phyloP scores from a whole-genome alignment of 2,888 invertebrate genomes.

The Erebia epiphron region DNA sequence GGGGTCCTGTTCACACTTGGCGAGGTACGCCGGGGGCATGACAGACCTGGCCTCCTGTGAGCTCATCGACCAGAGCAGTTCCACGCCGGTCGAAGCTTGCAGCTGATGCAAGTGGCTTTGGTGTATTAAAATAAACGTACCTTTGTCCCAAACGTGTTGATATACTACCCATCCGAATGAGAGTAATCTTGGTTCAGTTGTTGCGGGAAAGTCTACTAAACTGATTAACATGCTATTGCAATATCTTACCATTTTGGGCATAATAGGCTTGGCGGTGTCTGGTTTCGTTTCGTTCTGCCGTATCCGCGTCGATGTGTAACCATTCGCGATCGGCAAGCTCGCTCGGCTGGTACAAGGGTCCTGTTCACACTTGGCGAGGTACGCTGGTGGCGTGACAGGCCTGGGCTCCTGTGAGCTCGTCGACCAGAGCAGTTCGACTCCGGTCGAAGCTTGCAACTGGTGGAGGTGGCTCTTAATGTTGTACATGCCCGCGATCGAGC shows the following conservation, averaged over 20 bases:
- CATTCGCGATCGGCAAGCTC: slow-evolving; percentile 23
- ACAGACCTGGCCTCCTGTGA: slow-evolving; percentile 53
- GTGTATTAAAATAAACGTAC: too few relatives aligned
- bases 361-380: slow-evolving; percentile 49
- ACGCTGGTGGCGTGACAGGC: slow-evolving; percentile 61
- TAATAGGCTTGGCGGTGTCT: slow-evolving; percentile 19
- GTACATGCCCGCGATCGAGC: slow-evolving; percentile 83
- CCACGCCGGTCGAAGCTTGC: slow-evolving; percentile 52
- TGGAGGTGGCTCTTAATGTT: slow-evolving; percentile 79
- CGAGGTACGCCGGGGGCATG: slow-evolving; percentile 60
- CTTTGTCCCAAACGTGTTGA: too few relatives aligned
- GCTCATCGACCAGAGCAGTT: slow-evolving; percentile 63
- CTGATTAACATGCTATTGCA: background rate
- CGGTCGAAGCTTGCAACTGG: slow-evolving; percentile 56
- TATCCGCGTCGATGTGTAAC: slow-evolving; percentile 6
- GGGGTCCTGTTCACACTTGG: slow-evolving; percentile 45
- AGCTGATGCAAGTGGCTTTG: slow-evolving; percentile 36
- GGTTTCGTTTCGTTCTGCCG: slow-evolving; percentile 25
- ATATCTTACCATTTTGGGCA: slow-evolving; percentile 23
- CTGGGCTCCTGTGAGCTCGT: slow-evolving; percentile 52
- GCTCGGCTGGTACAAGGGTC: slow-evolving; percentile 34
- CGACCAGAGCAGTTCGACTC: slow-evolving; percentile 64
- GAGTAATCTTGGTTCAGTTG: too few relatives aligned
- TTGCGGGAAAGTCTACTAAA: too few relatives aligned
- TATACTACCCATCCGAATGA: too few relatives aligned